Evolutionary conservation across 2,113 vertebrate genomes (phyloP).

Genomic region (Melanerpes aurifrons): DNA sequence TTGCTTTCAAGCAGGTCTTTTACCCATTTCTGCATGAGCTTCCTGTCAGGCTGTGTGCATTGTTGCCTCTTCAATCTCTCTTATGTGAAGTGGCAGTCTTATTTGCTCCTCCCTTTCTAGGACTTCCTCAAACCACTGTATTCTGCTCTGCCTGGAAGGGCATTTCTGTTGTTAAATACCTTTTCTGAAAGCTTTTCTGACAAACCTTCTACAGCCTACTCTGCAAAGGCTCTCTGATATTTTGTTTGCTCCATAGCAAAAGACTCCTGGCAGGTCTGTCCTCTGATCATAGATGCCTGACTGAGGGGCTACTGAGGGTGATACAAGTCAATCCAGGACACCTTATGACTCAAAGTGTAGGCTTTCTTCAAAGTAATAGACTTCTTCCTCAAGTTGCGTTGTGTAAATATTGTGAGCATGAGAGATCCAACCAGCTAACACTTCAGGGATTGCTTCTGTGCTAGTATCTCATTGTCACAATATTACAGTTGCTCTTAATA

Average conservation of each 20-base stretch:
- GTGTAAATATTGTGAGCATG: background rate
- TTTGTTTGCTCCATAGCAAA: background rate
- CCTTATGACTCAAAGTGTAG: background rate
- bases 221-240: background rate
- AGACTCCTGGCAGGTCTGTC: background rate
- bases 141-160: background rate
- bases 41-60: background rate
- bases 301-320: background rate
- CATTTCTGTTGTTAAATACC: background rate
- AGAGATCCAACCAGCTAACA: background rate
- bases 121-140: background rate
- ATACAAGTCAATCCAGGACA: background rate
- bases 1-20: background rate
- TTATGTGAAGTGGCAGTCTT: background rate
- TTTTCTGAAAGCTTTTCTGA: background rate
- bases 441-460: background rate
- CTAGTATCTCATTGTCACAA: background rate
- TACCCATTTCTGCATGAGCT: background rate
- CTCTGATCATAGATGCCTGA: background rate
- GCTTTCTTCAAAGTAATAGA: background rate
- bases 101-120: background rate
- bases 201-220: background rate
- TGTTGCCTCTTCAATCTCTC: background rate
- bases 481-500: background rate
- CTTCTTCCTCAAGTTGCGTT: rapidly evolving